phyloP scores from a whole-genome alignment of 2,888 invertebrate genomes.

The Nomada ferruginata region DNA sequence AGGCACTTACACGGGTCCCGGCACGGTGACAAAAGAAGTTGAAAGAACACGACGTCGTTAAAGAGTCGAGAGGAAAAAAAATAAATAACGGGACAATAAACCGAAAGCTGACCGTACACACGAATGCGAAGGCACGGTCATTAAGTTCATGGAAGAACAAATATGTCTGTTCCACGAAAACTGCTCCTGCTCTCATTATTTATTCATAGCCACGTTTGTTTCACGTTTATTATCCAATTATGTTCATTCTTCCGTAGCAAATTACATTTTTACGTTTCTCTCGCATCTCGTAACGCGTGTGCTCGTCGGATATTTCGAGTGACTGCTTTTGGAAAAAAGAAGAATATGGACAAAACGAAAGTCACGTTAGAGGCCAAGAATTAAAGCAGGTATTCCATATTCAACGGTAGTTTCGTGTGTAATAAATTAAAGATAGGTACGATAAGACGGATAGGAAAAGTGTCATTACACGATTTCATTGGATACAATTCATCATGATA shows the following conservation, averaged over 20 bases:
- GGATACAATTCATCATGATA: background rate
- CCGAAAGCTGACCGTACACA: constrained; percentile 1
- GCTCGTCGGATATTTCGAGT: background rate
- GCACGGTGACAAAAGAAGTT: constrained; percentile 27
- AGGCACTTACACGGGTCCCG: background rate
- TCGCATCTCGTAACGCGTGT: background rate
- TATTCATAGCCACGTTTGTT: constrained; percentile 12
- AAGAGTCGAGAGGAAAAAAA: constrained; percentile 2
- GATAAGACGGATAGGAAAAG: background rate
- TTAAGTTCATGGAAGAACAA: constrained; percentile 29
- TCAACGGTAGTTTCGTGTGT: background rate
- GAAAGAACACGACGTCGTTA: constrained; percentile 2
- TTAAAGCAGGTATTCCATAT: background rate
- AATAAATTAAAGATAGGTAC: constrained; percentile 1
- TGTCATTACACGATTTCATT: background rate
- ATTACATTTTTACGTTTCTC: background rate
- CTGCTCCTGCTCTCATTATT: background rate
- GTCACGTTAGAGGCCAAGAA: background rate
- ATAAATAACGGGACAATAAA: constrained; percentile 26
- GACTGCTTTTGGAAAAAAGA: background rate
- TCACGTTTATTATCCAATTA: constrained; percentile 18
- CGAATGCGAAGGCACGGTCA: constrained; percentile 10
- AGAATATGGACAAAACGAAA: background rate
- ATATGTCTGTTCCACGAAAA: constrained; percentile 27
- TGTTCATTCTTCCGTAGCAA: background rate